Percentiles rank a stretch among this genome's conserved stretches.
phyloP scores from a whole-genome alignment of 2,113 vertebrate genomes.

The Phoenicopterus ruber region DNA sequence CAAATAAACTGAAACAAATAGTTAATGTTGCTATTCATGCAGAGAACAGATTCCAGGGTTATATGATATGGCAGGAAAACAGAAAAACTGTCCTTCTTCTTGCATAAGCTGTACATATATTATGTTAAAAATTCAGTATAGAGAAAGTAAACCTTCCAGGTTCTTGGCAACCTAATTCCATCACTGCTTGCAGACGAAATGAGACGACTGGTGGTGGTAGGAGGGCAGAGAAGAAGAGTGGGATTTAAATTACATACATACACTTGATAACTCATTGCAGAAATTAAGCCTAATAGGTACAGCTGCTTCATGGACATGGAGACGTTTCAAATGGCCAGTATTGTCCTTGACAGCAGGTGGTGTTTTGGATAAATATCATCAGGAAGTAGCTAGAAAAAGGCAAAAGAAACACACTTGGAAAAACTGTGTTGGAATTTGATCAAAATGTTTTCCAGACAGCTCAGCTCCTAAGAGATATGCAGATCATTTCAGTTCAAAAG shows the following conservation, averaged over 20 bases:
- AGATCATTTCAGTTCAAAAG: slow-evolving; percentile 11
- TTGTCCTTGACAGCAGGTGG: slow-evolving; percentile 6
- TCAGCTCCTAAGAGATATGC: background rate
- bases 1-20: background rate
- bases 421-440: background rate
- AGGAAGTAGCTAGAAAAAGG: slow-evolving; percentile 23
- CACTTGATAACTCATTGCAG: background rate
- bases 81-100: background rate
- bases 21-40: background rate
- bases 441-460: slow-evolving; percentile 9
- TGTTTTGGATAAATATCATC: slow-evolving; percentile 27
- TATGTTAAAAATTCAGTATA: slow-evolving; percentile 11
- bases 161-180: slow-evolving; percentile 15
- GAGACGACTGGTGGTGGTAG: background rate
- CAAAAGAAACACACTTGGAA: slow-evolving; percentile 15
- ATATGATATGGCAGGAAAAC: background rate
- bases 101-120: background rate
- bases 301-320: background rate
- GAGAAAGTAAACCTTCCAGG: background rate
- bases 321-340: background rate
- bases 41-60: background rate
- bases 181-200: background rate
- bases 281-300: background rate
- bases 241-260: background rate
- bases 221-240: background rate